These are phyloP conservation scores for Sylvicola cinctus DNA, from an alignment of 2,888 invertebrate species.

Conservation along the genomic window DNA sequence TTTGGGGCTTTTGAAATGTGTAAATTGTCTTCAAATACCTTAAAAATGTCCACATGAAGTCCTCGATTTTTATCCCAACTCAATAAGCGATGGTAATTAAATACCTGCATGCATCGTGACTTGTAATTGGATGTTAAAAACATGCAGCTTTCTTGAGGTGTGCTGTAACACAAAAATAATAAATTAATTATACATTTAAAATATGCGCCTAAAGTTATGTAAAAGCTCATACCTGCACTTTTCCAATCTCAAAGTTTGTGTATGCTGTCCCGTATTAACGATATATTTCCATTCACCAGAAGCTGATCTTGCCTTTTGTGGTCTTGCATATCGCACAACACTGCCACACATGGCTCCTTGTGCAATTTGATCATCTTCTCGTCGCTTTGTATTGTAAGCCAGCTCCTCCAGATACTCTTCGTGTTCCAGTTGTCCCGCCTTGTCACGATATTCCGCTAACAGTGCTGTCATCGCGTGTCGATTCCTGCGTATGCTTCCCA, in stretches of 20 bases:
- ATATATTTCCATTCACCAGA: slow-evolving; percentile 72
- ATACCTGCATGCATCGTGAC: slow-evolving; percentile 63
- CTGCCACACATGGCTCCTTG: slow-evolving; percentile 64
- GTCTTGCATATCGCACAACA: slow-evolving; percentile 55
- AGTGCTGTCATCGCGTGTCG: slow-evolving; percentile 47
- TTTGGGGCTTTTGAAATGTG: background rate
- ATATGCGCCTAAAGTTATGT: slow-evolving; percentile 3
- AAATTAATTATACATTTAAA: background rate
- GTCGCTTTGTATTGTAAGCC: slow-evolving; percentile 22
- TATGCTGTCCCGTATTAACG: slow-evolving; percentile 67
- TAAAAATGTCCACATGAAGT: slow-evolving; percentile 66
- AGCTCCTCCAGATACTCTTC: slow-evolving; percentile 21
- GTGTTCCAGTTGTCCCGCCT: slow-evolving; percentile 26
- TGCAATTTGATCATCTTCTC: slow-evolving; percentile 36
- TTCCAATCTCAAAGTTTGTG: slow-evolving; percentile 60
- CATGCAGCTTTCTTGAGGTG: slow-evolving; percentile 52
- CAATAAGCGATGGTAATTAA: slow-evolving; percentile 59
- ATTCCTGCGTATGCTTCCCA: slow-evolving; percentile 41
- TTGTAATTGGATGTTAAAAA: slow-evolving; percentile 60
- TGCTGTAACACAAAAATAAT: slow-evolving; percentile 28
- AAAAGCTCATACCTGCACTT: slow-evolving; percentile 40
- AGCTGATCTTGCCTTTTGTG: slow-evolving; percentile 59
- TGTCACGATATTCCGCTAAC: slow-evolving; percentile 45
- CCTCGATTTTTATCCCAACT: slow-evolving; percentile 66
- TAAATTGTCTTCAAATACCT: slow-evolving; percentile 28